phyloP scores from a whole-genome alignment of 2,113 vertebrate species.

The Pseudorhombus dupliciocellatus region DNA sequence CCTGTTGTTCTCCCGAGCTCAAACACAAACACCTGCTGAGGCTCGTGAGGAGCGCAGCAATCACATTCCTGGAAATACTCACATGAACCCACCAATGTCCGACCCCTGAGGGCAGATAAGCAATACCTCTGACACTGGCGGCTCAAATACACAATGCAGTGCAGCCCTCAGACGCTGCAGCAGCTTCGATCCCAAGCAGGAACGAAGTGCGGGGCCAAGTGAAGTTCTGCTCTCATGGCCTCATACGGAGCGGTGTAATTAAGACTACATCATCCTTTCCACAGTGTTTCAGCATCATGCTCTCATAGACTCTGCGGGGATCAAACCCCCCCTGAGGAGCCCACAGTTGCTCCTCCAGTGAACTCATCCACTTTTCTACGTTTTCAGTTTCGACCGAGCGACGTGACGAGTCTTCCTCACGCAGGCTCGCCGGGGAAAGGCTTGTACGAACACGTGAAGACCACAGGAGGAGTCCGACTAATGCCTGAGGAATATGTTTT shows the following conservation, averaged over 20 bases:
- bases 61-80: constrained; percentile 42
- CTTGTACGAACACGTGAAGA: constrained; percentile 39
- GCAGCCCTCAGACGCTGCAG: background rate
- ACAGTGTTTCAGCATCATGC: background rate
- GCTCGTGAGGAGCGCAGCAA: background rate
- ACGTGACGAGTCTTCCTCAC: background rate
- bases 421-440: constrained; percentile 9
- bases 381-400: background rate
- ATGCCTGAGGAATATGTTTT: background rate
- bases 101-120: background rate
- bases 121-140: constrained; percentile 16
- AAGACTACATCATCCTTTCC: constrained; percentile 15
- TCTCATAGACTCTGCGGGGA: constrained; percentile 22
- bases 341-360: background rate
- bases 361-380: constrained; percentile 18
- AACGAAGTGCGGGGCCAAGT: too few relatives aligned
- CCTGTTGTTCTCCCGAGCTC: constrained; percentile 44
- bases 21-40: constrained; percentile 42
- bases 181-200: too few relatives aligned
- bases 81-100: background rate
- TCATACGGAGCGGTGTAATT: constrained; percentile 10
- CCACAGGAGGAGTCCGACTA: constrained; percentile 37
- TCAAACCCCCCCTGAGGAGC: background rate
- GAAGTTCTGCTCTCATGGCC: background rate
- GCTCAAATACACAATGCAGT: background rate